phyloP scores from a whole-genome alignment of 2,113 vertebrate species.

The Diglossa brunneiventris region DNA sequence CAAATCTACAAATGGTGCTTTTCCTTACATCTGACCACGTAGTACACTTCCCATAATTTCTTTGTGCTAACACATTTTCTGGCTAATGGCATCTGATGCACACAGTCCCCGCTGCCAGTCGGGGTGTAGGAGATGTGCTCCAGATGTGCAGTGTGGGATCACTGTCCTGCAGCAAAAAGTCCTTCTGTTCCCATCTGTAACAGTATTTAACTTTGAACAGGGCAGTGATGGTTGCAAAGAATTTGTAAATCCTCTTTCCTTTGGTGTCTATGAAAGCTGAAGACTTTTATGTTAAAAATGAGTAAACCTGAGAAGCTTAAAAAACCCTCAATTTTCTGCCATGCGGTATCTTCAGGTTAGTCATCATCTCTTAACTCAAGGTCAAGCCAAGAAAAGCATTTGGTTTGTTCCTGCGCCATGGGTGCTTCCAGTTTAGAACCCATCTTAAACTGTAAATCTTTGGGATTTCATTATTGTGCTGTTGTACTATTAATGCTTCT shows the following conservation, averaged over 20 bases:
- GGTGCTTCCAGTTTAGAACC: background rate
- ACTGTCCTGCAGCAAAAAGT: constrained; percentile 11
- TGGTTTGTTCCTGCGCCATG: background rate
- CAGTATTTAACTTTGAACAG: background rate
- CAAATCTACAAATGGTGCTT: constrained; percentile 49
- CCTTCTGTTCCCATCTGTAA: constrained; percentile 49
- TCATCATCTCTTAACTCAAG: background rate
- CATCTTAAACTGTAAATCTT: background rate
- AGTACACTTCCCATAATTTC: background rate
- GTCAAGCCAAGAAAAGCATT: background rate
- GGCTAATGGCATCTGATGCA: background rate
- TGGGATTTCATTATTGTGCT: background rate
- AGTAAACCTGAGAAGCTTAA: background rate
- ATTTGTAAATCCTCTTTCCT: background rate
- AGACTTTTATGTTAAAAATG: background rate
- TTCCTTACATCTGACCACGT: background rate
- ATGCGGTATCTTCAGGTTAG: background rate
- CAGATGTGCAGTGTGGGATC: constrained; percentile 7
- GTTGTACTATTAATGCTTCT: background rate
- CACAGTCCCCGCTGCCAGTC: background rate
- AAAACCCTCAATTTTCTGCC: accelerated
- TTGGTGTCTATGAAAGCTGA: background rate
- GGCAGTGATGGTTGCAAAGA: background rate
- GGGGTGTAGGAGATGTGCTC: background rate
- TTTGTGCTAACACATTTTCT: constrained; percentile 11